Percentiles rank a stretch among this genome's conserved stretches.
These are phyloP conservation scores for Trachops cirrhosus DNA, from an alignment of 2,797 vertebrate species.

Conservation along the genomic window DNA sequence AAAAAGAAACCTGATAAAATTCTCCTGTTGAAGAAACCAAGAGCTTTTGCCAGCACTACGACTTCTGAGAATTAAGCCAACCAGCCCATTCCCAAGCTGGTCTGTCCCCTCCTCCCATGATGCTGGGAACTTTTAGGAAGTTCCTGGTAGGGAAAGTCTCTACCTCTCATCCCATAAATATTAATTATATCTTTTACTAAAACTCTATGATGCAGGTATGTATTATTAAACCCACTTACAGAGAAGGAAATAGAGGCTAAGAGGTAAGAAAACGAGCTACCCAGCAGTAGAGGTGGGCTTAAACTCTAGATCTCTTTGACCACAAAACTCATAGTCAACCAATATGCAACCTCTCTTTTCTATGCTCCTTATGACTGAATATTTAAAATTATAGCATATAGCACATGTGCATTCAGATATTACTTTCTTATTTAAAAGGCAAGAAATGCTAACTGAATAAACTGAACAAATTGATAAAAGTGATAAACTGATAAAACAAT, in stretches of 20 bases:
- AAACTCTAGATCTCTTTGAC: neutral
- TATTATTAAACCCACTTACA: neutral
- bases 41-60: neutral
- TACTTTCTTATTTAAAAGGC: neutral
- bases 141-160: neutral
- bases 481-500: neutral
- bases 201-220: neutral
- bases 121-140: neutral
- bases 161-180: neutral
- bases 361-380: neutral
- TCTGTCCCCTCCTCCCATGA: neutral
- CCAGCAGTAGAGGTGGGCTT: neutral
- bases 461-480: neutral
- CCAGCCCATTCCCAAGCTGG: neutral
- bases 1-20: neutral
- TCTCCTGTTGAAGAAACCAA: neutral
- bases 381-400: neutral
- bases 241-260: neutral
- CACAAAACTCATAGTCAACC: neutral
- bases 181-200: neutral
- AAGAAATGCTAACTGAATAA: conserved; percentile 13
- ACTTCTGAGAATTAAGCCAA: neutral
- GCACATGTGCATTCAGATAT: neutral
- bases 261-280: neutral
- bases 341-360: neutral